A percentile compares a stretch with the other conserved stretches of the same genome.
Evolutionary conservation across 2,113 vertebrate species (phyloP).

Genomic region (Neomonachus schauinslandi): DNA sequence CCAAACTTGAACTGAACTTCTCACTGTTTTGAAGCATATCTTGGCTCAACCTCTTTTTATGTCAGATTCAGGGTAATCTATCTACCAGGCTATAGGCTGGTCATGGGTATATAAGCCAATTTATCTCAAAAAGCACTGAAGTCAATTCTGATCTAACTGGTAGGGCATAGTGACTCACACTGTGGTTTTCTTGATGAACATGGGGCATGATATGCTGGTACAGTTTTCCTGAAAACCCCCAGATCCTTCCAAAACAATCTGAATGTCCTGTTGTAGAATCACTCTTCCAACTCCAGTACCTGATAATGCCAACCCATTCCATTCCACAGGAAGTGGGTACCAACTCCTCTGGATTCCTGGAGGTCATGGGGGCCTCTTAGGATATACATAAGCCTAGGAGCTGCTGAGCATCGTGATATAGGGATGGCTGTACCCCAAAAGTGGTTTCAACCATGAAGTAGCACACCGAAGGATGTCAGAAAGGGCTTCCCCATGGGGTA

Average conservation of each 20-base stretch:
- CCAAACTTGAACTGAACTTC: neutral
- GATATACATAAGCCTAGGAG: neutral
- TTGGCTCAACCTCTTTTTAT: neutral
- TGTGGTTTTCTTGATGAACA: neutral
- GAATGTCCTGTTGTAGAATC: neutral
- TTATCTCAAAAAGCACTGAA: neutral
- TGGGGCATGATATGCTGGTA: neutral
- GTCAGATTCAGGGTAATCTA: neutral
- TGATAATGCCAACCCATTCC: neutral
- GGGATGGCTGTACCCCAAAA: neutral
- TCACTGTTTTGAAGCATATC: neutral
- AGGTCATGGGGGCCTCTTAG: neutral
- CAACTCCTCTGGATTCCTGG: neutral
- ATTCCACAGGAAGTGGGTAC: neutral
- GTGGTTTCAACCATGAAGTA: neutral
- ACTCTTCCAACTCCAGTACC: neutral
- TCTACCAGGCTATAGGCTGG: neutral
- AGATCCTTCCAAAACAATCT: neutral
- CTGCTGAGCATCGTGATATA: neutral
- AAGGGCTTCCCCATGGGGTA: neutral
- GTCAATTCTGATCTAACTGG: neutral
- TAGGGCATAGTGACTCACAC: neutral
- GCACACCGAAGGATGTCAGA: neutral
- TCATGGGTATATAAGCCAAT: neutral
- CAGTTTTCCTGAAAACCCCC: neutral